These are phyloP conservation scores for Drosophila repletoides DNA, from an alignment of 1,140 invertebrate genomes.

Conservation along the genomic window DNA sequence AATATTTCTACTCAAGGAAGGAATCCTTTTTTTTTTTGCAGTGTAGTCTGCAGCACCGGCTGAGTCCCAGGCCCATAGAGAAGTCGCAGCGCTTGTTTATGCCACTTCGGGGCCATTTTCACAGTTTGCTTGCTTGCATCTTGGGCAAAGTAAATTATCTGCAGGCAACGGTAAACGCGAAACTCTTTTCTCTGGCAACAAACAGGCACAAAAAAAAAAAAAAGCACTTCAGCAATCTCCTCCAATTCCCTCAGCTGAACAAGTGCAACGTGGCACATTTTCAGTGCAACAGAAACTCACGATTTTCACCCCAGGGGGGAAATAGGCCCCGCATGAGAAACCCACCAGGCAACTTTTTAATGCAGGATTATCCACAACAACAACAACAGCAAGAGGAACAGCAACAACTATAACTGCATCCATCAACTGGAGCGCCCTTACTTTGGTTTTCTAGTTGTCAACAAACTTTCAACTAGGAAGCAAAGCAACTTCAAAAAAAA, in stretches of 20 bases:
- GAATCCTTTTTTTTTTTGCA: too few species aligned
- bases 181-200: too few species aligned
- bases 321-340: constrained; percentile 6
- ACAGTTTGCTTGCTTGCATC: constrained; percentile 42
- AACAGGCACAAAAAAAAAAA: too few species aligned
- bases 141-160: constrained; percentile 59
- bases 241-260: constrained; percentile 43
- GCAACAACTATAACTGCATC: constrained; percentile 55
- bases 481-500: constrained; percentile 17
- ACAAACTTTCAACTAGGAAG: constrained; percentile 58
- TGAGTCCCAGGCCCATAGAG: not conserved
- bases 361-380: constrained; percentile 69
- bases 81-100: constrained; percentile 33
- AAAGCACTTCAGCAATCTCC: constrained; percentile 35
- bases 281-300: constrained; percentile 60
- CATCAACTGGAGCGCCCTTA: constrained; percentile 73
- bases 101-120: constrained; percentile 54
- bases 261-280: constrained; percentile 79
- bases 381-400: constrained; percentile 23
- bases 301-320: constrained; percentile 67
- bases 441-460: constrained; percentile 57
- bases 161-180: constrained; percentile 68
- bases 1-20: too few species aligned
- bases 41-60: not conserved
- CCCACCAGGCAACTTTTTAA: constrained; percentile 65